Evolutionary conservation across 2,888 invertebrate genomes (phyloP).

Genomic region (Rhopalosiphum nymphaeae): DNA sequence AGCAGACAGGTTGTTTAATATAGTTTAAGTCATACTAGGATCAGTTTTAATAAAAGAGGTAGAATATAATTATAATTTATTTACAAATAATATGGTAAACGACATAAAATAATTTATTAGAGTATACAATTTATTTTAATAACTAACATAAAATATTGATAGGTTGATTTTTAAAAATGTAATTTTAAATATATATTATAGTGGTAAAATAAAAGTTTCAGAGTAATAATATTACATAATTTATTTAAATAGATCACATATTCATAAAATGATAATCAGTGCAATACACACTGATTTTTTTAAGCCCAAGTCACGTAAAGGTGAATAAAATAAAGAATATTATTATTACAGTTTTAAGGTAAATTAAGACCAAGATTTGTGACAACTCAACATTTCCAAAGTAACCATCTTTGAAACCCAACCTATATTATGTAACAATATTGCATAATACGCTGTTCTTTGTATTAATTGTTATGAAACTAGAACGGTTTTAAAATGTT

Average conservation of each 20-base stretch:
- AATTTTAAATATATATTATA: too few relatives aligned
- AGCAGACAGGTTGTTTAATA: background rate
- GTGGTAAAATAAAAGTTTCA: background rate
- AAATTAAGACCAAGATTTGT: too few relatives aligned
- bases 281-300: too few relatives aligned
- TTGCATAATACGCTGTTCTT: background rate
- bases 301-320: too few relatives aligned
- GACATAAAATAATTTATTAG: background rate
- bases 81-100: background rate
- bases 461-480: background rate
- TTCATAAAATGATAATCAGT: background rate
- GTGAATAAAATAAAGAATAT: too few relatives aligned
- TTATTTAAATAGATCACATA: background rate
- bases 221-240: too few relatives aligned
- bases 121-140: background rate
- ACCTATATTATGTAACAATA: too few relatives aligned
- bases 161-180: background rate
- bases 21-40: background rate
- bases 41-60: background rate
- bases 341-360: too few relatives aligned
- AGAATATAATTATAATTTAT: background rate
- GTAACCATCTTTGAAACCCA: too few relatives aligned
- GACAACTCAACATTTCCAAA: too few relatives aligned
- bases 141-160: background rate
- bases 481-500: background rate